Percentiles rank a stretch among this genome's conserved stretches.
Evolutionary conservation across 2,113 vertebrate species (phyloP).

Genomic region (Bathybates hornii): DNA sequence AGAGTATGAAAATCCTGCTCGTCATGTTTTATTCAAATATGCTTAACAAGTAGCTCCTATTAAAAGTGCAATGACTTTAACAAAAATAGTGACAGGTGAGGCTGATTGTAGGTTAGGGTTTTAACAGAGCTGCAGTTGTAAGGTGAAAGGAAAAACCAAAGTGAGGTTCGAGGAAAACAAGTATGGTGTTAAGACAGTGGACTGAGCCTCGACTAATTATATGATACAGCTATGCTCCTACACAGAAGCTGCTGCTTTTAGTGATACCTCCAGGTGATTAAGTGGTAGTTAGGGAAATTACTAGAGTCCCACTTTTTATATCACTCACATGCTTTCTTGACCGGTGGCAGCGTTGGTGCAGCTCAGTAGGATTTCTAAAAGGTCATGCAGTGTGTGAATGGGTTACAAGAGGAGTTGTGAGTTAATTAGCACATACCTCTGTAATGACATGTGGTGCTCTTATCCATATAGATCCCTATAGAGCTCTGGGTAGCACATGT

Average conservation of each 20-base stretch:
- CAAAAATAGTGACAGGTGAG: background rate
- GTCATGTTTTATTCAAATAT: constrained; percentile 41
- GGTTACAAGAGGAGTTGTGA: background rate
- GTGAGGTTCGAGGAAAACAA: background rate
- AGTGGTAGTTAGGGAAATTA: background rate
- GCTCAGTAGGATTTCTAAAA: constrained; percentile 13
- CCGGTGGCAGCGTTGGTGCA: background rate
- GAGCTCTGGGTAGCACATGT: constrained; percentile 40
- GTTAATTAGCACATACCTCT: constrained; percentile 43
- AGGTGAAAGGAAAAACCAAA: constrained; percentile 18
- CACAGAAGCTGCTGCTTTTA: background rate
- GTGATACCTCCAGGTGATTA: background rate
- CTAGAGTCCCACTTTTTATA: background rate
- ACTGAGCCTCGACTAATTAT: background rate
- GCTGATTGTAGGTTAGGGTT: constrained; percentile 6
- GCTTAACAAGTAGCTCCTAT: background rate
- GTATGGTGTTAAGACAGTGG: background rate
- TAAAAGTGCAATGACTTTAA: background rate
- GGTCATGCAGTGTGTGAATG: background rate
- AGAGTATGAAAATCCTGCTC: background rate
- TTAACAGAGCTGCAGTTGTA: background rate
- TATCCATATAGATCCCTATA: constrained; percentile 24
- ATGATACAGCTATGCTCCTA: background rate
- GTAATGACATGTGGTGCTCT: constrained; percentile 44
- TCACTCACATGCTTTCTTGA: background rate